Evolutionary conservation across 1,140 invertebrate species (phyloP), one percentile per base, ranked within the genome.

Genomic region (Pararge aegeria): DNA sequence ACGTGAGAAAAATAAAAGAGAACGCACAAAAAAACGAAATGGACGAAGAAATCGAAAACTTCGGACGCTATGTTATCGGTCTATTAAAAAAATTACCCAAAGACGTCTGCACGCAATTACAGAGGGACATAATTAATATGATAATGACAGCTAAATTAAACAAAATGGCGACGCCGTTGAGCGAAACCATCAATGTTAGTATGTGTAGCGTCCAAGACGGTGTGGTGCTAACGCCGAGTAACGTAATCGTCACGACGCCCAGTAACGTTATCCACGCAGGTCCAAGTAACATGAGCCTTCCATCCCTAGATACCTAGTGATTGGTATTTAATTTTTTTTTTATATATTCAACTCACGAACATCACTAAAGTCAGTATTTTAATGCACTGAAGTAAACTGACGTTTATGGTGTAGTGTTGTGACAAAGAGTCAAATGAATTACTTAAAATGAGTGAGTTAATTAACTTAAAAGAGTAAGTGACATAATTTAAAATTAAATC

Each of bases 101-200:
- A 44, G 66, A 73, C 5, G 19, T 48, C 0, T 67, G 57, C 37
- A 66, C 56, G 30, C 64, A 70, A 19, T 30, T 75, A 7, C 72
- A 78, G 50, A 52, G 68, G 44, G 72, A 75, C 2, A 78, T 78
- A 10, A 55, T 78, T 0, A 73, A 71, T 34, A 19, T 68, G 13
- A 66, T 78, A 9, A 54, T 54, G 52, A 42, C 10, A 10, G 37
- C 37, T 2, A 54, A 54, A 12, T 27, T 54, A 7, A 54, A n/a
- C n/a, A n/a, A 42, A n/a, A 27, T 40, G n/a, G 7, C 1, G 48
- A 24, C 19, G 10, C 4, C 19, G 56, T 66, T 61, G 61, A 37
- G 5, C 56, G 59, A 29, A 61, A 64, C 21, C 51, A 38, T 46
- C 24, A 51, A 15, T 20, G 12, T n/a, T 12, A n/a, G 21, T 49